Evolutionary conservation across 2,888 invertebrate genomes (phyloP), one percentile per base, ranked within the genome.

Genomic region (Homarus gammarus): DNA sequence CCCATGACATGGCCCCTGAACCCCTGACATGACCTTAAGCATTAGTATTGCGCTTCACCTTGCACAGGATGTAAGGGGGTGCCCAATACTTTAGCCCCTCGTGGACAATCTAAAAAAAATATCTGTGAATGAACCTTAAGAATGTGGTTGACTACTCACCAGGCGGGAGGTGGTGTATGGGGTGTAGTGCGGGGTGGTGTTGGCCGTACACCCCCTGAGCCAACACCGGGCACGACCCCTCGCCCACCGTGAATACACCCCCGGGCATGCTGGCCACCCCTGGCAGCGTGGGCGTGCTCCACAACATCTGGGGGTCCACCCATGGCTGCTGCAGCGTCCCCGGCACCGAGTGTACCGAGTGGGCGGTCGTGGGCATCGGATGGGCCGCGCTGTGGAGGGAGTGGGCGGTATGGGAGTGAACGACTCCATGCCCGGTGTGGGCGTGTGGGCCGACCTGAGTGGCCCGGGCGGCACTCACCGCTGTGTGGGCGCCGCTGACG

Each of bases 341-440:
- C 1, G 86, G 86, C 33, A 86, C 78, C 22, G 79, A 81, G 56
- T 79, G 87, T 3, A 87, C 87, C n/a, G 77, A 77, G 49, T 85
- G 77, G 77, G 85, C 77, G 75, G 85, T 33, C 3, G 72, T 77
- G 44, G 77, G 40, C 61, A 77, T 27, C 15, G 68, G 18, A 31
- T 68, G 75, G 61, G 85, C 44, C 64, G 33, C n/a, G 56, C 15
- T 75, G 84, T 77, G 84, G 27, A 77, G 64, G 40, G 86, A 86
- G 44, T 86, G 86, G 68, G 78, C 78, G 31, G 86, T 78, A 78
- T 75, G 78, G 31, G 87, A 87, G 81, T 87, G 87, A 5, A 87
- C 87, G 38, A 87, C 78, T 18, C 77, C 85, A 27, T 40, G 77
- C 27, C n/a, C 61, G 31, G 68, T 51, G 36, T 18, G 36, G 68